These are phyloP conservation scores for Patella ulyssiponensis DNA, from an alignment of 2,888 invertebrate genomes.

Conservation along the genomic window DNA sequence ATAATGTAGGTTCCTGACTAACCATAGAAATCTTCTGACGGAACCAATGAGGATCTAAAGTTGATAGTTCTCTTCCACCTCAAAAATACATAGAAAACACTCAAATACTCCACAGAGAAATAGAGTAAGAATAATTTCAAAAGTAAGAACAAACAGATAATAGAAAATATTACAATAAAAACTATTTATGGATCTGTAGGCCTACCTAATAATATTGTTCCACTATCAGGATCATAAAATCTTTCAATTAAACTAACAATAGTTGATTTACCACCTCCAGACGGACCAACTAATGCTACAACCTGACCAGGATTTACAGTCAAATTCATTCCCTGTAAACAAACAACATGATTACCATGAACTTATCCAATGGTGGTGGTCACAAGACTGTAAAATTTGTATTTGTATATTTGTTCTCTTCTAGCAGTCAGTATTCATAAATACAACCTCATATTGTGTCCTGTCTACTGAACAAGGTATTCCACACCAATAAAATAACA, in stretches of 20 bases:
- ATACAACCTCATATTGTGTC: too few relatives aligned
- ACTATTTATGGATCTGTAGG: not conserved
- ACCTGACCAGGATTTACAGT: slow-evolving; percentile 63
- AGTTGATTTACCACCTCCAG: slow-evolving; percentile 70
- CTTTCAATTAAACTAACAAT: slow-evolving; percentile 68
- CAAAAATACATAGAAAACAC: not conserved
- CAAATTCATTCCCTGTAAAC: slow-evolving; percentile 60
- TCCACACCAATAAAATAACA: not conserved
- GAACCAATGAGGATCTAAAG: slow-evolving; percentile 65
- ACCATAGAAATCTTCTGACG: slow-evolving; percentile 65
- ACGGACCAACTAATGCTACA: slow-evolving; percentile 69
- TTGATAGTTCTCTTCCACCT: slow-evolving; percentile 61
- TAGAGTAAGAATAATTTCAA: too few relatives aligned
- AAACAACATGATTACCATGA: not conserved
- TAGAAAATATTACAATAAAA: too few relatives aligned
- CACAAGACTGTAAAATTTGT: too few relatives aligned
- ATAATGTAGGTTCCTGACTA: slow-evolving; percentile 68
- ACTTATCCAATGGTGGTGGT: too few relatives aligned
- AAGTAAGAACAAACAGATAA: too few relatives aligned
- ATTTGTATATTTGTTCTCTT: too few relatives aligned
- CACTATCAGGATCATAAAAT: slow-evolving; percentile 66
- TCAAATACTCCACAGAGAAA: not conserved
- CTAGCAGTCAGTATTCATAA: too few relatives aligned
- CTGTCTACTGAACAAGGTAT: not conserved
- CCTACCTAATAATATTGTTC: slow-evolving; percentile 57